phyloP scores from a whole-genome alignment of 2,797 vertebrate species.

The Amblyraja radiata region DNA sequence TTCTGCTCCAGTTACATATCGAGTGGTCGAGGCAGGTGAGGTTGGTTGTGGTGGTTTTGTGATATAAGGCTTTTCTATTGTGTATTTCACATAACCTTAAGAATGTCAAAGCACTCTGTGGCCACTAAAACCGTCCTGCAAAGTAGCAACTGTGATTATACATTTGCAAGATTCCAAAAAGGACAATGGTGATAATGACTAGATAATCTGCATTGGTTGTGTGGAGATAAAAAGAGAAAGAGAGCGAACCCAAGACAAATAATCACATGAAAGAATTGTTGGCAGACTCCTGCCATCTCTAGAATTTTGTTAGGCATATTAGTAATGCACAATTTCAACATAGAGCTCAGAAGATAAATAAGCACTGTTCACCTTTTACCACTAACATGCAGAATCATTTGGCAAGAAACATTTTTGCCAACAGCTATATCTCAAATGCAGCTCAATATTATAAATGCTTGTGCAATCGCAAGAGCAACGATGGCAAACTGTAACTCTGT shows the following conservation, averaged over 20 bases:
- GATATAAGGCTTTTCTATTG: too few relatives aligned
- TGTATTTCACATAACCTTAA: too few relatives aligned
- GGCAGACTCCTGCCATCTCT: not conserved
- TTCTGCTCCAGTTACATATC: not conserved
- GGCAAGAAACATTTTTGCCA: not conserved
- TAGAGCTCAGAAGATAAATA: not conserved
- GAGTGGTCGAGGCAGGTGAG: not conserved
- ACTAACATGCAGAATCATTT: not conserved
- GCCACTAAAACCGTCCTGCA: too few relatives aligned
- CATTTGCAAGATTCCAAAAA: too few relatives aligned
- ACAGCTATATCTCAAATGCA: not conserved
- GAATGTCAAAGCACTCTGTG: too few relatives aligned
- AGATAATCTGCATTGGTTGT: too few relatives aligned
- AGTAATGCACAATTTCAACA: not conserved
- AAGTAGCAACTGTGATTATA: too few relatives aligned
- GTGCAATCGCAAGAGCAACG: not conserved
- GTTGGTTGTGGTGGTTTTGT: not conserved
- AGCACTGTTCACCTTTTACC: not conserved
- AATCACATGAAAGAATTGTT: not conserved
- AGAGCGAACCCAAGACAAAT: not conserved
- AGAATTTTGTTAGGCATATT: too few relatives aligned
- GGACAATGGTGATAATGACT: too few relatives aligned
- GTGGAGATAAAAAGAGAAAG: too few relatives aligned
- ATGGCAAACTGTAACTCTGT: not conserved
- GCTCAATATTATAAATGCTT: slow-evolving; percentile 6